A percentile compares a stretch with the other conserved stretches of the same genome.
These are phyloP conservation scores for Hyla sarda DNA, from an alignment of 2,113 vertebrate genomes.

Conservation along the genomic window DNA sequence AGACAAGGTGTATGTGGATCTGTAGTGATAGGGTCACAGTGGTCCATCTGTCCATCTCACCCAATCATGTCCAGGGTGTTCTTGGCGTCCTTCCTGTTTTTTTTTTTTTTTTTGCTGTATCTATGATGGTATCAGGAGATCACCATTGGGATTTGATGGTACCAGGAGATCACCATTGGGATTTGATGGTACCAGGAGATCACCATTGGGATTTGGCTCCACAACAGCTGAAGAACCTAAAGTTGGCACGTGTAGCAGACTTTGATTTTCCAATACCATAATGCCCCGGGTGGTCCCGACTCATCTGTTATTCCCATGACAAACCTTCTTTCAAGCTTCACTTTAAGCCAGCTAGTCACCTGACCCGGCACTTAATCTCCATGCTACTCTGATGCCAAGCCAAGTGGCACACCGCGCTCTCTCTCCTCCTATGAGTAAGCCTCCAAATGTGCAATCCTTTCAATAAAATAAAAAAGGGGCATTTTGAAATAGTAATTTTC, in stretches of 20 bases:
- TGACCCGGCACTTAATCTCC: neutral
- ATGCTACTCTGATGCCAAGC: neutral
- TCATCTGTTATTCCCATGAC: neutral
- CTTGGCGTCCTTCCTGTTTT: too few species aligned
- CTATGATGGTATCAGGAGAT: too few species aligned
- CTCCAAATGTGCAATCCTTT: neutral
- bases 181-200: too few species aligned
- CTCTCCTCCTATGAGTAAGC: neutral
- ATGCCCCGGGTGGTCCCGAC: too few species aligned
- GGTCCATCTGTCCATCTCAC: too few species aligned
- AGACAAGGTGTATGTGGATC: too few species aligned
- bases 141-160: too few species aligned
- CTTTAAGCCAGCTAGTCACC: neutral
- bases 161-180: too few species aligned
- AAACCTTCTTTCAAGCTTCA: neutral
- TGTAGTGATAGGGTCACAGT: too few species aligned
- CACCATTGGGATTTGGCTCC: neutral
- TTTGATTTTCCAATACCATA: neutral
- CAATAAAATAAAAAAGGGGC: neutral
- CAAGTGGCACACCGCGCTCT: neutral
- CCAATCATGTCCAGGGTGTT: too few species aligned
- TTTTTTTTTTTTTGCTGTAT: too few species aligned
- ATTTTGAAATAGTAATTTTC: constrained; percentile 6
- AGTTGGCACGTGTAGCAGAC: neutral
- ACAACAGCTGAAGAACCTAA: neutral